These are phyloP conservation scores for Orthosia gracilis DNA, from an alignment of 2,888 invertebrate species.

Conservation along the genomic window DNA sequence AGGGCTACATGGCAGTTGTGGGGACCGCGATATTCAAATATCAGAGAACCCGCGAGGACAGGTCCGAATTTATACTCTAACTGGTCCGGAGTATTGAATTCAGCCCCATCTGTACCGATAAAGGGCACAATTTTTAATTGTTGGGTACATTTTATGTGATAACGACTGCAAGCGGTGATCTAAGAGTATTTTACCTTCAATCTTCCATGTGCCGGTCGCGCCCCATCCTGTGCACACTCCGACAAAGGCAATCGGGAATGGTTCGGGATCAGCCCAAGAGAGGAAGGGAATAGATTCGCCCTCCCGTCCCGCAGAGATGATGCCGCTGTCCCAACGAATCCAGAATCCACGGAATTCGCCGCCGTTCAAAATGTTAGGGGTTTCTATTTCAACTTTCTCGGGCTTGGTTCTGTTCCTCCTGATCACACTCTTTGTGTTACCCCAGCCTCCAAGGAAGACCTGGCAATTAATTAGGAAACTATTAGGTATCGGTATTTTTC, in stretches of 20 bases:
- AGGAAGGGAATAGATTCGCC: slow-evolving; percentile 94
- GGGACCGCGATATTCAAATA: slow-evolving; percentile 91
- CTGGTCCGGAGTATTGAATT: slow-evolving; percentile 90
- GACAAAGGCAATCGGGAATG: slow-evolving; percentile 93
- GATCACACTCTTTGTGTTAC: slow-evolving; percentile 95
- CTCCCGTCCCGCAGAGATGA: slow-evolving; percentile 94
- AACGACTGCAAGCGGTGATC: slow-evolving; percentile 12
- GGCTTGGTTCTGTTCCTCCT: slow-evolving; percentile 95
- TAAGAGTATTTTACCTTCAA: slow-evolving; percentile 92
- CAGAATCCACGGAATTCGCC: slow-evolving; percentile 96
- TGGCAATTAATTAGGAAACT: slow-evolving; percentile 67
- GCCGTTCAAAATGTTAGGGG: slow-evolving; percentile 93
- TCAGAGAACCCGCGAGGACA: slow-evolving; percentile 88
- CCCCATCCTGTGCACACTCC: slow-evolving; percentile 97
- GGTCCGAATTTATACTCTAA: slow-evolving; percentile 92
- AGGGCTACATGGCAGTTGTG: slow-evolving; percentile 93
- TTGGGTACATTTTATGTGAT: slow-evolving; percentile 88
- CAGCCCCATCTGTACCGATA: slow-evolving; percentile 88
- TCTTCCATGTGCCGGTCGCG: slow-evolving; percentile 95
- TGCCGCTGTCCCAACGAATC: slow-evolving; percentile 94
- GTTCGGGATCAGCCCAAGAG: slow-evolving; percentile 93
- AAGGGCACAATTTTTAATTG: slow-evolving; percentile 75
- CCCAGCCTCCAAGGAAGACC: slow-evolving; percentile 97
- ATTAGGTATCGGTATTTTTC: neutral
- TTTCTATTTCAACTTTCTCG: slow-evolving; percentile 93